Conservation (phyloP, 2,888 invertebrate genomes). For the Theretra japonica region DNA sequence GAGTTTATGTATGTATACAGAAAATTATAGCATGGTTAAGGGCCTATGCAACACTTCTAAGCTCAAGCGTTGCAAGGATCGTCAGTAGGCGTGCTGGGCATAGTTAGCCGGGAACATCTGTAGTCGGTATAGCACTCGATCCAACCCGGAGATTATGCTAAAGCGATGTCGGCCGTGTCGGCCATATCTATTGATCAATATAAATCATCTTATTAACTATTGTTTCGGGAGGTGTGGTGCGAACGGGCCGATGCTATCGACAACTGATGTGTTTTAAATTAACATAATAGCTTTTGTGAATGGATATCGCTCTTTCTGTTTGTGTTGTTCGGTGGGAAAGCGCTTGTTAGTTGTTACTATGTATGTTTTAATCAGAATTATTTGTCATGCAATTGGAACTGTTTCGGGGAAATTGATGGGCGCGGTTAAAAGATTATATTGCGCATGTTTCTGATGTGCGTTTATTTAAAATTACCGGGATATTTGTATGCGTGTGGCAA, state of each 20-base stretch:
- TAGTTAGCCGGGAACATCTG: constrained; percentile 65
- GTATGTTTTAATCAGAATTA: constrained; percentile 26
- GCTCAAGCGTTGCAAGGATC: constrained; percentile 22
- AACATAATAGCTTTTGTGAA: constrained; percentile 85
- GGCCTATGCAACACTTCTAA: no score
- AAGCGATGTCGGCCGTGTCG: constrained; percentile 82
- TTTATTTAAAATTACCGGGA: background rate
- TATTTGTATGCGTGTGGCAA: background rate
- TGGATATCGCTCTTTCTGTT: constrained; percentile 75
- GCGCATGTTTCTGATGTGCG: background rate
- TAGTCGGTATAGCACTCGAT: constrained; percentile 79
- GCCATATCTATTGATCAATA: constrained; percentile 80
- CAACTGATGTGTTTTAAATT: constrained; percentile 83
- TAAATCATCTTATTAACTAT: constrained; percentile 85
- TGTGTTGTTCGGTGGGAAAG: constrained; percentile 75
- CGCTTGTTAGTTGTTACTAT: constrained; percentile 34
- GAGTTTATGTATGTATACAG: no score
- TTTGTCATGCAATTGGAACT: constrained; percentile 19
- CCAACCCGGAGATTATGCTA: constrained; percentile 80
- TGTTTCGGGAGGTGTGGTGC: constrained; percentile 85
- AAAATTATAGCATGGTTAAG: no score
- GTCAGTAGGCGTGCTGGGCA: constrained; percentile 21
- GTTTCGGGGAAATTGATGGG: background rate
- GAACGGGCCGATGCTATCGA: constrained; percentile 81
- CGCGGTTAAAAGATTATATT: background rate